A percentile compares a stretch with the other conserved stretches of the same genome.
Evolutionary conservation across 2,888 invertebrate genomes (phyloP).

Genomic region (Neuroscelio doddi): DNA sequence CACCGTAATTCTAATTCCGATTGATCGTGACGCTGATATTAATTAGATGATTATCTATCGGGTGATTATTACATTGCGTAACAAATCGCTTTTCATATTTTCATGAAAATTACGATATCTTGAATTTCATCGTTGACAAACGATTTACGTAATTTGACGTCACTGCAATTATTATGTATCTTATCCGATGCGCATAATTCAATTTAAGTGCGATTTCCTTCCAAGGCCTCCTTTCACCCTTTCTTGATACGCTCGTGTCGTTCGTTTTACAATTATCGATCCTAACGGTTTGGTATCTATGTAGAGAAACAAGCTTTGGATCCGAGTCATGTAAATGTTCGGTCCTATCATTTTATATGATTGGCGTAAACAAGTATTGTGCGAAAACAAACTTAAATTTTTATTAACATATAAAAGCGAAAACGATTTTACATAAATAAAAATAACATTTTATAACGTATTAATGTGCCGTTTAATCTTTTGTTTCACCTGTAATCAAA

Average conservation of each 20-base stretch:
- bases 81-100: too few relatives aligned
- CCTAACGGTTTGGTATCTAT: slow-evolving; percentile 41
- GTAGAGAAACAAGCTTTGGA: slow-evolving; percentile 41
- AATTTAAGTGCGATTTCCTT: slow-evolving; percentile 6
- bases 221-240: slow-evolving; percentile 33
- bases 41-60: slow-evolving; percentile 11
- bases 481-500: slow-evolving; percentile 20
- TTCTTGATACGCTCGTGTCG: slow-evolving; percentile 40
- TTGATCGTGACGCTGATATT: slow-evolving; percentile 28
- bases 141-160: too few relatives aligned
- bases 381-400: too few relatives aligned
- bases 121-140: too few relatives aligned
- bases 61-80: background rate
- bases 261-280: slow-evolving; percentile 46
- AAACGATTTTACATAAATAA: too few relatives aligned
- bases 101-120: too few relatives aligned
- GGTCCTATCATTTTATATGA: slow-evolving; percentile 19
- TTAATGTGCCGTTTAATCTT: slow-evolving; percentile 18
- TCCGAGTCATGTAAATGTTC: slow-evolving; percentile 18
- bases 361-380: background rate
- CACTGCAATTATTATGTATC: background rate
- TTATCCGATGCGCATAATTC: slow-evolving; percentile 20
- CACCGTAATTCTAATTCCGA: slow-evolving; percentile 29
- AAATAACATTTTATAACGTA: background rate
- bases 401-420: too few relatives aligned